phyloP scores from a whole-genome alignment of 2,888 invertebrate genomes.

The Poecilus cupreus region DNA sequence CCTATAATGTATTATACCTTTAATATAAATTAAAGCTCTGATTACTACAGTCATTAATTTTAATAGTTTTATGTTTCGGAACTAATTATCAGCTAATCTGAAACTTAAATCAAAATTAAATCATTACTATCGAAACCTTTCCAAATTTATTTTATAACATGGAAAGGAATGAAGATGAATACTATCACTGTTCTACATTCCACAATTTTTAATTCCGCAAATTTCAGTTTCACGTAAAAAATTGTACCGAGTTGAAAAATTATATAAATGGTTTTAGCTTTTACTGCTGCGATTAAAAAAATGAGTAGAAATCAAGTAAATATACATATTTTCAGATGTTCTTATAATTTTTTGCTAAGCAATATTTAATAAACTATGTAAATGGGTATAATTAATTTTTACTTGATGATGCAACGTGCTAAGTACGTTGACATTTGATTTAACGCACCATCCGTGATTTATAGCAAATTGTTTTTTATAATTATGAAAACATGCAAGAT shows the following conservation, averaged over 20 bases:
- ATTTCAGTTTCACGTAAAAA: not conserved
- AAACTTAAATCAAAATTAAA: slow-evolving; percentile 24
- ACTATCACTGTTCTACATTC: slow-evolving; percentile 22
- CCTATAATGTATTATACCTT: not conserved
- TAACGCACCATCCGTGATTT: slow-evolving; percentile 5
- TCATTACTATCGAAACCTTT: slow-evolving; percentile 13
- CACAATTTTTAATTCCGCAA: slow-evolving; percentile 14
- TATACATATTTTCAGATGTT: not conserved
- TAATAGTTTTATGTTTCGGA: slow-evolving; percentile 33
- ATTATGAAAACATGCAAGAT: slow-evolving; percentile 6
- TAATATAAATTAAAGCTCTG: not conserved
- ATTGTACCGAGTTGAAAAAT: no score
- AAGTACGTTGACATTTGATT: slow-evolving; percentile 43
- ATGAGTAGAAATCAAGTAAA: not conserved
- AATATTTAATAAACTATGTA: slow-evolving; percentile 3
- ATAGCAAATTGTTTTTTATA: slow-evolving; percentile 29
- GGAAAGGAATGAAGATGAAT: not conserved
- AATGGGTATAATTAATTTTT: slow-evolving; percentile 19
- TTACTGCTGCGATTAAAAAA: not conserved
- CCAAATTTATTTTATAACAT: slow-evolving; percentile 17
- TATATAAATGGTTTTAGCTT: no score
- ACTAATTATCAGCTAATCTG: slow-evolving; percentile 17
- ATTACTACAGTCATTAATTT: slow-evolving; percentile 15
- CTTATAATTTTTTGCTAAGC: no score
- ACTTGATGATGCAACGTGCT: slow-evolving; percentile 4